Percentiles rank a stretch among this genome's conserved stretches.
phyloP scores from a whole-genome alignment of 2,113 vertebrate species.

The Datnioides undecimradiatus region DNA sequence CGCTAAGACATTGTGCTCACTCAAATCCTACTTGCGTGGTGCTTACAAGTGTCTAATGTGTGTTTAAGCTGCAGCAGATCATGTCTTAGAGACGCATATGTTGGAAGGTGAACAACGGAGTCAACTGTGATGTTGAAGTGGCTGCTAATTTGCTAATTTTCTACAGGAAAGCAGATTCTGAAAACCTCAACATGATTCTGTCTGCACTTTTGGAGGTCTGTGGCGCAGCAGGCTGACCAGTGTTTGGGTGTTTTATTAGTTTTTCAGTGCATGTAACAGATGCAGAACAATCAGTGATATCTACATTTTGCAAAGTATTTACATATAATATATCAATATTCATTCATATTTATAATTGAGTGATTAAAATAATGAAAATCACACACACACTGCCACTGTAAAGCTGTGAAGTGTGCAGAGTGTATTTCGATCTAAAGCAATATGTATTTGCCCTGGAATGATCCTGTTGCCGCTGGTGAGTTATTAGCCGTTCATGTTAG shows the following conservation, averaged over 20 bases:
- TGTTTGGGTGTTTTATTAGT: neutral
- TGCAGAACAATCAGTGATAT: neutral
- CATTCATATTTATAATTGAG: neutral
- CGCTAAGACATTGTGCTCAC: neutral
- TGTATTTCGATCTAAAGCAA: neutral
- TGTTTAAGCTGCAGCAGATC: neutral
- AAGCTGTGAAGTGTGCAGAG: neutral
- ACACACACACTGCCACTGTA: neutral
- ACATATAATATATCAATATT: neutral
- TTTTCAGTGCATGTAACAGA: neutral
- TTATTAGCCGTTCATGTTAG: neutral
- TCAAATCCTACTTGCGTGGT: neutral
- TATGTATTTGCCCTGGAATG: neutral
- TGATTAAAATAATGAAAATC: too few species aligned
- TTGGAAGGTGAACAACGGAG: conserved; percentile 1
- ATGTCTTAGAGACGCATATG: neutral
- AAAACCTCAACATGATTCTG: neutral
- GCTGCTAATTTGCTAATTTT: neutral
- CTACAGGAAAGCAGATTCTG: neutral
- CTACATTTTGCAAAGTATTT: neutral
- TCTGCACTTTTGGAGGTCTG: neutral
- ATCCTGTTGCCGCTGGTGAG: neutral
- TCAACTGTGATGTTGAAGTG: neutral
- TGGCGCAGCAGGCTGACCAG: neutral
- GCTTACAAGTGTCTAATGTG: neutral